Percentiles rank a stretch among this genome's conserved stretches.
phyloP scores from a whole-genome alignment of 2,888 invertebrate species.

The Pomacea canaliculata region DNA sequence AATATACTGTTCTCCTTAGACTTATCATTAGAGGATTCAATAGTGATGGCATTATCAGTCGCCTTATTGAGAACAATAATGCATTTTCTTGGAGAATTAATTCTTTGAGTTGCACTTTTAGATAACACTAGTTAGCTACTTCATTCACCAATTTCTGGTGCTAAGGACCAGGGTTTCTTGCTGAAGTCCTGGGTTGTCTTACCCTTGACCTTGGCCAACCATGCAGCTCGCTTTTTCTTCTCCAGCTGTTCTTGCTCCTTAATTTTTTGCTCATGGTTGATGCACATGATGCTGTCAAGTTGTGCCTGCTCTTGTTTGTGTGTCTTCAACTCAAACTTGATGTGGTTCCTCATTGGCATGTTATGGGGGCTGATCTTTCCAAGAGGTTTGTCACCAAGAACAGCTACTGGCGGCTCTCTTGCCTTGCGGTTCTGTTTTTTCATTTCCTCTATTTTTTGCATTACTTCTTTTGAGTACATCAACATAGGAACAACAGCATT shows the following conservation, averaged over 20 bases:
- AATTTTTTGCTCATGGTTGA: slow-evolving; percentile 39
- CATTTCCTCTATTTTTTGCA: slow-evolving; percentile 46
- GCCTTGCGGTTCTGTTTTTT: slow-evolving; percentile 40
- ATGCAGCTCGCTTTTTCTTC: slow-evolving; percentile 54
- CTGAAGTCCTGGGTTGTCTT: slow-evolving; percentile 2
- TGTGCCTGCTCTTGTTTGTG: slow-evolving; percentile 60
- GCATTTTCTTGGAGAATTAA: too few species aligned
- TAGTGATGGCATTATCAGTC: too few species aligned
- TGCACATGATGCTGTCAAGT: slow-evolving; percentile 49
- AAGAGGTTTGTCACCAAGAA: slow-evolving; percentile 37
- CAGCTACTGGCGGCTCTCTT: slow-evolving; percentile 41
- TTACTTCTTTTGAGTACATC: slow-evolving; percentile 62
- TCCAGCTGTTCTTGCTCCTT: slow-evolving; percentile 48
- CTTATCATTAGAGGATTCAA: too few species aligned
- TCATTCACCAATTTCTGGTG: slow-evolving; percentile 12
- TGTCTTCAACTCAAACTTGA: slow-evolving; percentile 63
- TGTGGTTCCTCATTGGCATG: slow-evolving; percentile 61
- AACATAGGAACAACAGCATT: slow-evolving; percentile 62
- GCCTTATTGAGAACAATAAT: too few species aligned
- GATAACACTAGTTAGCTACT: too few species aligned
- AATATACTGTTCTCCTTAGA: too few species aligned
- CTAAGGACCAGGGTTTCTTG: slow-evolving; percentile 10
- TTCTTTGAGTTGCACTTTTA: too few species aligned
- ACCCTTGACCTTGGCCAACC: slow-evolving; percentile 57
- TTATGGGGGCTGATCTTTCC: slow-evolving; percentile 62